Percentiles rank a stretch among this genome's conserved stretches.
phyloP scores from a whole-genome alignment of 2,888 invertebrate species.

The Drosophila sordidula region DNA sequence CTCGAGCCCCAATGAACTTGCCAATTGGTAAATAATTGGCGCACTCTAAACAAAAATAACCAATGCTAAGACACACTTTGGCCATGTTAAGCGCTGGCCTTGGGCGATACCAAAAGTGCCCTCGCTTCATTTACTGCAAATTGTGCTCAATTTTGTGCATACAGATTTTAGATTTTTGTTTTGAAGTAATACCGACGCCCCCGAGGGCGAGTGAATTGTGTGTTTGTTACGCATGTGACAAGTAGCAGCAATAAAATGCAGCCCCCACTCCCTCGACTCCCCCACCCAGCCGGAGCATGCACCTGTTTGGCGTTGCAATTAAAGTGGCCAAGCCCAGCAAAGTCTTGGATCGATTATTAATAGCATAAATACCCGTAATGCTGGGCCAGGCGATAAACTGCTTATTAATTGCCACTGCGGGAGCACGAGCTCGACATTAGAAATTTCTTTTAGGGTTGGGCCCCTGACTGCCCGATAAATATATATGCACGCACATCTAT shows the following conservation, averaged over 20 bases:
- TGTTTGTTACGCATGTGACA: conserved; percentile 14
- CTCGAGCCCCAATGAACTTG: conserved; percentile 18
- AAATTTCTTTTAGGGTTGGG: conserved; percentile 59
- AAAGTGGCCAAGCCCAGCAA: conserved; percentile 60
- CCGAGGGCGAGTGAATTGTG: conserved; percentile 46
- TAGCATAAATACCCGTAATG: conserved; percentile 26
- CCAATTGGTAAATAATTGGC: conserved; percentile 27
- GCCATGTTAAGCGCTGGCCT: conserved; percentile 55
- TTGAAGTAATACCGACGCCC: conserved; percentile 24
- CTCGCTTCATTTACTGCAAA: conserved; percentile 74
- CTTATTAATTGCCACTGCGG: conserved; percentile 59
- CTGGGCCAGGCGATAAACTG: conserved; percentile 35
- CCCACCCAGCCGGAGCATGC: conserved; percentile 10
- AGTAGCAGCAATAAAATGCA: conserved; percentile 2
- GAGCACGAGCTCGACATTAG: conserved; percentile 38
- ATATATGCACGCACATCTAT: neutral
- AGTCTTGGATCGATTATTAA: conserved; percentile 24
- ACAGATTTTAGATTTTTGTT: conserved; percentile 26
- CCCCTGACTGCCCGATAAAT: conserved; percentile 17
- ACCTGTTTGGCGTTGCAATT: conserved; percentile 63
- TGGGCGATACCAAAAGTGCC: conserved; percentile 46
- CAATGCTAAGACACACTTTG: conserved; percentile 61
- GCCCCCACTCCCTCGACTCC: neutral
- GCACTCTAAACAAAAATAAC: conserved; percentile 26
- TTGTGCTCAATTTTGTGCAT: conserved; percentile 64